Base-by-base conservation (phyloP, 2,797 vertebrate genomes). In the Ibycter americanus region DNA sequence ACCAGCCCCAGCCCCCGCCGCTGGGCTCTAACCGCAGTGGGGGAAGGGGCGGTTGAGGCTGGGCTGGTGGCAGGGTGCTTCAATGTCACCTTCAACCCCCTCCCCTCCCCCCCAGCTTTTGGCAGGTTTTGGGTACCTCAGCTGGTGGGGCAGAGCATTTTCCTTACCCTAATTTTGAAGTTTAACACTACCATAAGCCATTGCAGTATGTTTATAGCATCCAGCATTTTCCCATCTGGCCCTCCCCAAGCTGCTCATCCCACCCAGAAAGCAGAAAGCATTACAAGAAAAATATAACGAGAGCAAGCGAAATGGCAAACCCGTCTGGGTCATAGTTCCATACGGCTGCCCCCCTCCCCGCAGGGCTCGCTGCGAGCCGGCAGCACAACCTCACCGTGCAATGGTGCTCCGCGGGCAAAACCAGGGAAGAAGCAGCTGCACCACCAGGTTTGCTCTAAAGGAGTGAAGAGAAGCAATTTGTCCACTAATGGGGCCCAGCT, bases 351-450 rank as follows among this genome's bases (percentile, higher is more conserved):
- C 51, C 31, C 26, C 10, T 5, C 27, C 6, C 29, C 58, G 58
- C 0, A 0, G 11, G 38, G 44, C 59, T 52, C 6, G 0, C 66
- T 44, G 55, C 4, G 4, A 56, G 25, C 58, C 1, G 0, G 58
- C 42, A 47, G 55, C n/a, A 21, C n/a, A 47, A 29, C n/a, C 34
- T 66, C 54, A 15, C 12, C 1, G 2, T 3, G 21, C 22, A 40
- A 42, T 14, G 0, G 7, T 34, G n/a, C n/a, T 78, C 31, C 47
- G 14, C 0, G 0, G 52, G 49, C 20, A 56, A 71, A 68, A 23
- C 4, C 12, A 19, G 34, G 49, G 49, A n/a, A 68, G 73, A 19
- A 29, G 51, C 73, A 47, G 58, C 17, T 2, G 0, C 5, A 1
- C 20, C 49, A 17, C 9, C 1, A 1, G 12, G 22, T 62, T 63